Evolutionary conservation across 2,888 invertebrate genomes (phyloP).

Genomic region (Erpobdella octoculata): DNA sequence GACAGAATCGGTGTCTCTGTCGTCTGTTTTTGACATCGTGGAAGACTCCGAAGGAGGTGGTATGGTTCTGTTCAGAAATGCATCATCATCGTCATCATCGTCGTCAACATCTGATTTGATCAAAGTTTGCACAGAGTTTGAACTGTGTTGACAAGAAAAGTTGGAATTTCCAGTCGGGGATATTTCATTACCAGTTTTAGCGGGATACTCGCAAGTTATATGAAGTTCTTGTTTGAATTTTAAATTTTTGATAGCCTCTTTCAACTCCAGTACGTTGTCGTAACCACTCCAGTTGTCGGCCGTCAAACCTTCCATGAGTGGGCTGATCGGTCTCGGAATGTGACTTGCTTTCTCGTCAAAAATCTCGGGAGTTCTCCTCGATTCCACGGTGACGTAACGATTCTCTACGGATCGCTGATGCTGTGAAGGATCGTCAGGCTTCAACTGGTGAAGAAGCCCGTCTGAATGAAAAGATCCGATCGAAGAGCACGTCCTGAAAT

Average conservation of each 20-base stretch:
- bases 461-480: not conserved
- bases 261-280: slow-evolving; percentile 30
- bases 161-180: not conserved
- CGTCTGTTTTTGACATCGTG: too few species aligned
- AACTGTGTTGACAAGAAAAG: not conserved
- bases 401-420: too few species aligned
- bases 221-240: not conserved
- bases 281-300: slow-evolving; percentile 26
- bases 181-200: not conserved
- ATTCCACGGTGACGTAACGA: too few species aligned
- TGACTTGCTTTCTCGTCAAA: slow-evolving; percentile 9
- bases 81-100: not conserved
- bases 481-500: not conserved
- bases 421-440: too few species aligned
- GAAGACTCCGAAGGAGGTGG: too few species aligned
- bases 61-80: too few species aligned
- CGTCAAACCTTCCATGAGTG: not conserved
- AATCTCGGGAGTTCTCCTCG: not conserved
- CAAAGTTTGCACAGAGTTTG: not conserved
- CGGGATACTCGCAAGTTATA: too few species aligned
- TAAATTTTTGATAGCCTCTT: slow-evolving; percentile 16
- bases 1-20: too few species aligned
- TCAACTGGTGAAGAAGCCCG: not conserved
- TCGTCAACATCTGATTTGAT: too few species aligned
- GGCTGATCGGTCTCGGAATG: not conserved